A percentile compares a stretch with the other conserved stretches of the same genome.
phyloP scores from a whole-genome alignment of 2,797 vertebrate species.

The Zenarchopterus dispar region DNA sequence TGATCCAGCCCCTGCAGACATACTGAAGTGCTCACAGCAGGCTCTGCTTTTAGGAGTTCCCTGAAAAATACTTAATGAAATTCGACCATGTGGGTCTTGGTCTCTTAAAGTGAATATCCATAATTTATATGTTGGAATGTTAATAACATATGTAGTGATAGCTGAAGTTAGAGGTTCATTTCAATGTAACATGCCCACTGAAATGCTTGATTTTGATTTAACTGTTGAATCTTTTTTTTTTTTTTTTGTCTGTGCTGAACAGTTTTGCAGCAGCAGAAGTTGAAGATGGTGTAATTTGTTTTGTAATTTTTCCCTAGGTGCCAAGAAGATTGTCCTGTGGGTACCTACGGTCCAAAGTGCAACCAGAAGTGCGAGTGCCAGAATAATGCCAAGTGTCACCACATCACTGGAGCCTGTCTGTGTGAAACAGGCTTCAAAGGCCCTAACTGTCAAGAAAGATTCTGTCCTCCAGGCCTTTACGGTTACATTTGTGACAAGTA shows the following conservation, averaged over 20 bases:
- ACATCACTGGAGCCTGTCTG: slow-evolving; percentile 91
- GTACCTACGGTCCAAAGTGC: slow-evolving; percentile 93
- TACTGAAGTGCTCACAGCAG: slow-evolving; percentile 26
- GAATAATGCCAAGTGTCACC: slow-evolving; percentile 95
- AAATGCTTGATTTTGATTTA: slow-evolving; percentile 7
- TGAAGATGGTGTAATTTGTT: slow-evolving; percentile 31
- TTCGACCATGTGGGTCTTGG: slow-evolving; percentile 14
- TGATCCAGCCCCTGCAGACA: slow-evolving; percentile 38
- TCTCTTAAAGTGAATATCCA: slow-evolving; percentile 33
- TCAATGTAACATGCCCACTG: neutral
- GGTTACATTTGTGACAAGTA: slow-evolving; percentile 93
- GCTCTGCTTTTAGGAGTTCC: slow-evolving; percentile 12
- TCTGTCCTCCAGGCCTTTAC: slow-evolving; percentile 92
- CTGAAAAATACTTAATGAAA: slow-evolving; percentile 25
- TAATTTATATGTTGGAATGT: slow-evolving; percentile 31
- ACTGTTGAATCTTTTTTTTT: neutral
- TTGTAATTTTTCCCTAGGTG: slow-evolving; percentile 82
- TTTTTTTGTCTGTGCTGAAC: neutral
- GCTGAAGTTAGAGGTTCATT: slow-evolving; percentile 18
- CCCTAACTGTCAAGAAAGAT: slow-evolving; percentile 92
- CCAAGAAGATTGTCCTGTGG: slow-evolving; percentile 96
- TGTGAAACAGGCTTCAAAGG: slow-evolving; percentile 96
- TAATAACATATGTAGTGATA: slow-evolving; percentile 8
- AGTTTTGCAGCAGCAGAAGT: slow-evolving; percentile 5
- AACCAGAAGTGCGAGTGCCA: slow-evolving; percentile 91